Evolutionary conservation across 1,140 invertebrate species (phyloP).

Genomic region (Araneus ventricosus): DNA sequence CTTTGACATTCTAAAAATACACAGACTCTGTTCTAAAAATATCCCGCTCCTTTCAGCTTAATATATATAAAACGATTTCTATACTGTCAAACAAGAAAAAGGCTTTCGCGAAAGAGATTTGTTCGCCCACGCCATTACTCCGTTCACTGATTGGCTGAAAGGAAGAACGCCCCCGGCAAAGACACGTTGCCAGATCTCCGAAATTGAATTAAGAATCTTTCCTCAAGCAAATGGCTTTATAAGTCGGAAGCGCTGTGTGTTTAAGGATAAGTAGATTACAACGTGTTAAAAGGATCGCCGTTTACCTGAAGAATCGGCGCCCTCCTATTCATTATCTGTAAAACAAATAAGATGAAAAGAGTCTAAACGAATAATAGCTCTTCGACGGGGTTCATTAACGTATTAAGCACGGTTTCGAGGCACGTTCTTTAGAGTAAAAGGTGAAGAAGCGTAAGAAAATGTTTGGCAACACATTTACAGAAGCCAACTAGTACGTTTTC

Average conservation of each 20-base stretch:
- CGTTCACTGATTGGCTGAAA: conserved; percentile 12
- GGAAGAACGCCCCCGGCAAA: background rate
- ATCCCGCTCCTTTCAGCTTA: background rate
- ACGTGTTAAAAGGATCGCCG: background rate
- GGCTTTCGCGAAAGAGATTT: background rate
- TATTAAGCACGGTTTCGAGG: background rate
- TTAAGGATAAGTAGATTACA: conserved; percentile 31
- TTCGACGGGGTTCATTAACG: background rate
- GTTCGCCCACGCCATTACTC: conserved; percentile 38
- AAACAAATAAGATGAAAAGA: background rate
- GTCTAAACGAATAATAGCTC: background rate
- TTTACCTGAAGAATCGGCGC: background rate
- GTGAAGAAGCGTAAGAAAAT: background rate
- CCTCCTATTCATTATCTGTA: background rate
- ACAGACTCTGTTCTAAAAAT: background rate
- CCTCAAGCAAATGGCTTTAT: conserved; percentile 26
- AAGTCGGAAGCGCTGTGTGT: background rate
- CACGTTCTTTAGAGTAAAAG: background rate
- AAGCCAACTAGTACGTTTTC: background rate
- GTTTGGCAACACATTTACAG: background rate
- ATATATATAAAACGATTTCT: background rate
- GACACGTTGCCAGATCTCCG: no score
- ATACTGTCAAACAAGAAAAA: background rate
- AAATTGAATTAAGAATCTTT: conserved; percentile 31
- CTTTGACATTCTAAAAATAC: background rate